Conservation (phyloP, 1,140 invertebrate genomes). For the Hylyphantes graminicola region DNA sequence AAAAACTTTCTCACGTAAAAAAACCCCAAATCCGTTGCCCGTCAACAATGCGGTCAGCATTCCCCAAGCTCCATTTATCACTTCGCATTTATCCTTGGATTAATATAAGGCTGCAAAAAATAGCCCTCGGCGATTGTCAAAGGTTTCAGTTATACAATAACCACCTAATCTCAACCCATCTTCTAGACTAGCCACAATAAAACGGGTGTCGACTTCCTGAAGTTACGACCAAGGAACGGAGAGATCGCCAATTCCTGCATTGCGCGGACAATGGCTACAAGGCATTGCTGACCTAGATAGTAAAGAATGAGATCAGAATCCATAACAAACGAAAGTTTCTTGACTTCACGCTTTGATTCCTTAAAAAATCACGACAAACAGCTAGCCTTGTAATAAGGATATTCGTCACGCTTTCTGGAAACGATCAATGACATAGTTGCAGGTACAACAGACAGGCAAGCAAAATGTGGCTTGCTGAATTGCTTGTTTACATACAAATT, state of each 20-base stretch:
- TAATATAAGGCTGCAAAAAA: conserved; percentile 2
- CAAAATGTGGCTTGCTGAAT: neutral
- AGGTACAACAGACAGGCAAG: conserved; percentile 15
- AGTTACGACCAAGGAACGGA: conserved; percentile 30
- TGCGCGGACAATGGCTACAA: conserved; percentile 40
- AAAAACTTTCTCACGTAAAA: too few relatives aligned
- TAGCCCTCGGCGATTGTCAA: neutral
- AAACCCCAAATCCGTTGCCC: too few relatives aligned
- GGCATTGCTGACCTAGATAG: conserved; percentile 51
- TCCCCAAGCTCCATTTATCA: too few relatives aligned
- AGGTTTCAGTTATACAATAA: too few relatives aligned
- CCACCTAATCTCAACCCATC: conserved; percentile 3
- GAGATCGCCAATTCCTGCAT: conserved; percentile 15
- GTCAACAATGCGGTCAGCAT: too few relatives aligned
- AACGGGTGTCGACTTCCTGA: conserved; percentile 41
- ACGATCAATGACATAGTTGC: conserved; percentile 36
- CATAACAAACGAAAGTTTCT: conserved; percentile 59
- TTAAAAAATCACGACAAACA: conserved; percentile 32
- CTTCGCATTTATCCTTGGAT: neutral
- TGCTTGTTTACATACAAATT: neutral
- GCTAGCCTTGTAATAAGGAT: conserved; percentile 28
- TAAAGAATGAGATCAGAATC: conserved; percentile 48
- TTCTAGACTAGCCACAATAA: neutral
- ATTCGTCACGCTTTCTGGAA: conserved; percentile 37
- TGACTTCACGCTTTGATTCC: conserved; percentile 49